Evolutionary conservation across 2,797 vertebrate genomes (phyloP).

Genomic region (Kryptopterus vitreolus): DNA sequence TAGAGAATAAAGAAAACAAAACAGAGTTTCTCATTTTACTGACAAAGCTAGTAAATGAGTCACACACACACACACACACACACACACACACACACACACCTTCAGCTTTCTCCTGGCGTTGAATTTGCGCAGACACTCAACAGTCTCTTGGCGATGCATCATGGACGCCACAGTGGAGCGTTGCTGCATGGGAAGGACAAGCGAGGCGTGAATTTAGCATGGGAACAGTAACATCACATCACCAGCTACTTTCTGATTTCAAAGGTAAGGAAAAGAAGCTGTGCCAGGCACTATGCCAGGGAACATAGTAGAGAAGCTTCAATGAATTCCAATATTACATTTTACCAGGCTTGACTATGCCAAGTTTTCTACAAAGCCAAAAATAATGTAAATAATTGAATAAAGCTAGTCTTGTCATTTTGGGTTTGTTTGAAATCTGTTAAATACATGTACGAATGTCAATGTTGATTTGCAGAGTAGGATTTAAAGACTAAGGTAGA

Average conservation of each 20-base stretch:
- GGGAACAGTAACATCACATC: background rate
- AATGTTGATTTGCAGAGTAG: background rate
- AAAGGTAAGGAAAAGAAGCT: background rate
- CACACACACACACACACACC: no score
- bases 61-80: no score
- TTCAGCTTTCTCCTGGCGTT: constrained; percentile 98
- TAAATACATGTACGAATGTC: background rate
- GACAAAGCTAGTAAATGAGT: no score
- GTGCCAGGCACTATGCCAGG: background rate
- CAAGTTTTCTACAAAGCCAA: background rate
- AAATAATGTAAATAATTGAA: background rate
- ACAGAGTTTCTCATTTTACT: no score
- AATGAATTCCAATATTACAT: background rate
- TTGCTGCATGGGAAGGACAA: constrained; percentile 79
- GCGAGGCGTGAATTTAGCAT: background rate
- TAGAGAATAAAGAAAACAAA: background rate
- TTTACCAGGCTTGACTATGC: background rate
- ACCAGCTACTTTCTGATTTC: background rate
- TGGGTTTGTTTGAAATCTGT: background rate
- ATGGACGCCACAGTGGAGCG: constrained; percentile 97
- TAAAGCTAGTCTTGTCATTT: background rate
- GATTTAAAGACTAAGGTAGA: background rate
- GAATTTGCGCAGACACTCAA: constrained; percentile 98
- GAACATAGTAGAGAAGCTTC: background rate
- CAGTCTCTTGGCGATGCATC: constrained; percentile 99